Evolutionary conservation across 2,113 vertebrate species (phyloP), one percentile per base, ranked within the genome.

Genomic region (Scophthalmus maximus): DNA sequence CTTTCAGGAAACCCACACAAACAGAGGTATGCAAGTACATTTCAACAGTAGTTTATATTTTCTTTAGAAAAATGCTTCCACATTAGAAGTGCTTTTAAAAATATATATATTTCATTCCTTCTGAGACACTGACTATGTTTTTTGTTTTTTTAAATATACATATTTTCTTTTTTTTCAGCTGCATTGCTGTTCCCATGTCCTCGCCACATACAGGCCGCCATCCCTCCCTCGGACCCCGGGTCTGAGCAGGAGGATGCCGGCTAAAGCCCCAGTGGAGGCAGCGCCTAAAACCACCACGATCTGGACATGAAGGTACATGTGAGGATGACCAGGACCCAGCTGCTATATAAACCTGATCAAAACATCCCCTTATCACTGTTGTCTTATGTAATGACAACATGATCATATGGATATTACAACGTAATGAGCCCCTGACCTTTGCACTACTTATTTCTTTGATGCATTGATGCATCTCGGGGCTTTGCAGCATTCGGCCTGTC

Each of bases 181-280:
- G 17, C 42, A 9, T 46, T 17, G 18, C 18, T 34, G 5, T 34
- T 34, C 32, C 32, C 32, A 9, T 34, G 32, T 34, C 18, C 42
- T n/a, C 42, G 7, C 17, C 18, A 20, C 60, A 8, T 32, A 57
- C 74, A 52, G 52, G 60, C 76, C 49, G 47, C 12, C 62, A 2
- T 71, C 42, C 38, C 51, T 65, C 40, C 36, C 51, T 56, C 40
- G 76, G 68, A 70, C 51, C 53, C 80, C 68, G 73, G 25, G n/a
- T 69, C 27, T 64, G 80, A 40, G 63, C 32, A 36, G 36, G 7
- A 20, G 50, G 65, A 53, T 15, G 63, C 58, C 30, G 74, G 76
- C 46, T 58, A 65, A 56, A 73, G 17, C n/a, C 42, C 50, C 52
- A 18, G 73, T 63, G 57, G 61, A 74, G 52, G 65, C 73, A 77